Evolutionary conservation across 2,888 invertebrate genomes (phyloP), one percentile per base, ranked within the genome.

Genomic region (Gryllus longicercus): DNA sequence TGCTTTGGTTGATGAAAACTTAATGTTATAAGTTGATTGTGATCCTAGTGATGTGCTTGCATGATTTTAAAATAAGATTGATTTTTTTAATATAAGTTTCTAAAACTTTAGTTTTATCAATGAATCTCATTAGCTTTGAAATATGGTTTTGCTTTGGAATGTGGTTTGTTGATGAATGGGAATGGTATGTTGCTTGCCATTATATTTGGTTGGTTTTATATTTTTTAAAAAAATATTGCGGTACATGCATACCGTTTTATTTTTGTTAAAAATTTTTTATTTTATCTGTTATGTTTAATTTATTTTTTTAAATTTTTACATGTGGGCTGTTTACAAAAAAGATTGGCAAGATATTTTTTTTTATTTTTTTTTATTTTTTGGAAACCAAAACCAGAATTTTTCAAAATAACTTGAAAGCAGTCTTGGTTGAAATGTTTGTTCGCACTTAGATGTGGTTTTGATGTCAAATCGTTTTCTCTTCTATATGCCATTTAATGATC

Each of bases 401-500:
- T 63, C 63, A 63, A 63, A 63, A 63, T 63, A 63, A 63, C 63
- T 79, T 51, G 79, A 79, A 79, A 81, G 79, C 81, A 81, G 81
- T 79, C 77, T 79, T 81, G 63, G 63, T 81, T 81, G 78, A 81
- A 80, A 80, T 81, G 81, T 80, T 80, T 81, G 81, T 81, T 63
- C 79, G 81, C 81, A 81, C 81, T 76, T 81, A 79, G 81, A 81
- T 81, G 81, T 81, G 81, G 78, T 81, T 80, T 81, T 81, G 81
- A 76, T 81, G 81, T 81, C 79, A 79, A 80, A 76, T 63, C 63
- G 63, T 63, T 63, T 63, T 63, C 63, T 63, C 63, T 63, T 63
- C 63, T 63, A 63, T 63, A 63, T 63, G 51, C 75, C 78, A 80
- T 38, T 51, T 78, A 80, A 63, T 63, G 63, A 63, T 63, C 63